Evolutionary conservation across 2,888 invertebrate genomes (phyloP), one percentile per base, ranked within the genome.

Genomic region (Eurytoma californica): DNA sequence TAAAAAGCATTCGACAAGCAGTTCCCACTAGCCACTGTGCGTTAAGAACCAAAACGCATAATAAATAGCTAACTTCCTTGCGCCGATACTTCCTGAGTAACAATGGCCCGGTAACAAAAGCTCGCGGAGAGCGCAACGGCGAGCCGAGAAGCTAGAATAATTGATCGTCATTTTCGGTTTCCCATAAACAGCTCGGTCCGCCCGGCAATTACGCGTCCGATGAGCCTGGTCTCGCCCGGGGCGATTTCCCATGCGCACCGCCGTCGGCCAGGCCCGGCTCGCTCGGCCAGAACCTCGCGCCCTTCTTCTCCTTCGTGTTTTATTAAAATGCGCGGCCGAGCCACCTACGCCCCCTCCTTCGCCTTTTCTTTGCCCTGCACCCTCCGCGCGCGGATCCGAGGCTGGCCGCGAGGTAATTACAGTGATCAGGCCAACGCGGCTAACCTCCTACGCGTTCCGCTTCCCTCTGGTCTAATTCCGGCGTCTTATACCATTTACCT

Each of bases 101-200:
- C 72, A 73, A 68, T 24, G 5, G 58, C 61, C 14, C 9, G 12
- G 30, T 28, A 61, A 39, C 39, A 14, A 30, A 14, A 51, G 14
- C 16, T n/a, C n/a, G 51, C 24, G 16, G 24, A 18, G 30, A 28
- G 49, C 24, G 14, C 68, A 68, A 66, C 65, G 28, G 30, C 60
- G 70, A 28, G 3, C 20, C 47, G 53, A 24, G 24, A 78, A 82
- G 83, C 84, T 85, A 84, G 82, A 85, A 87, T 86, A 86, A 88
- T 87, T 87, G 86, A 87, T 88, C 87, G 84, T 86, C 86, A 86
- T 88, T 88, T 88, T 88, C 84, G 87, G 87, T 84, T 88, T 87
- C 86, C 84, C 88, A 85, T 88, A 86, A 86, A 85, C 83, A 82
- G 79, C 78, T 80, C 77, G 1, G 7, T 80, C 83, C 87, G 87